phyloP scores from a whole-genome alignment of 2,113 vertebrate genomes.

The Clarias batrachus region DNA sequence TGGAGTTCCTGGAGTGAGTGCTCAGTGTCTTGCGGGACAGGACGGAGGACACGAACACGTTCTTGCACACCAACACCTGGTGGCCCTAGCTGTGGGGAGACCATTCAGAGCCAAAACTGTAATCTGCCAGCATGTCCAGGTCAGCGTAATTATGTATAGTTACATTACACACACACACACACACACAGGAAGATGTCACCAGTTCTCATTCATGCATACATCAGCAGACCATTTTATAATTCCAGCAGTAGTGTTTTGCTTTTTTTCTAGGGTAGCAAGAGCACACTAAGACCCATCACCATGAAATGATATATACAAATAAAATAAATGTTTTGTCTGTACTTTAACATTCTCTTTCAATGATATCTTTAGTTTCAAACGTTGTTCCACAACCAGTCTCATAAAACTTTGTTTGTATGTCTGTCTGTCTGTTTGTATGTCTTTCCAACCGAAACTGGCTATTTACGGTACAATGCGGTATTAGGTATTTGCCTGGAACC shows the following conservation, averaged over 20 bases:
- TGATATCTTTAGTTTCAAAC: no score
- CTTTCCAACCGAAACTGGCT: no score
- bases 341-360: no score
- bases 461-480: no score
- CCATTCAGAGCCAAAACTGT: constrained; percentile 63
- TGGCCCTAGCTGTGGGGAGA: constrained; percentile 64
- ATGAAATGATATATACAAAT: not conserved
- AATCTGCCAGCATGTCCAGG: constrained; percentile 72
- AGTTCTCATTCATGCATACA: not conserved
- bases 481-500: no score
- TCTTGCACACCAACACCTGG: constrained; percentile 62
- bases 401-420: no score
- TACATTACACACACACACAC: not conserved
- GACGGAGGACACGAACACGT: constrained; percentile 67
- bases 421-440: no score
- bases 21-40: constrained; percentile 75
- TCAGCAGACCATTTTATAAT: not conserved
- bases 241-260: not conserved
- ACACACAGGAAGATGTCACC: not conserved
- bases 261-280: not conserved
- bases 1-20: constrained; percentile 83
- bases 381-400: no score
- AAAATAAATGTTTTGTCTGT: no score
- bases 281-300: not conserved
- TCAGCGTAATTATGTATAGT: constrained; percentile 51